phyloP scores from a whole-genome alignment of 2,113 vertebrate species.

The Dendropsophus ebraccatus region DNA sequence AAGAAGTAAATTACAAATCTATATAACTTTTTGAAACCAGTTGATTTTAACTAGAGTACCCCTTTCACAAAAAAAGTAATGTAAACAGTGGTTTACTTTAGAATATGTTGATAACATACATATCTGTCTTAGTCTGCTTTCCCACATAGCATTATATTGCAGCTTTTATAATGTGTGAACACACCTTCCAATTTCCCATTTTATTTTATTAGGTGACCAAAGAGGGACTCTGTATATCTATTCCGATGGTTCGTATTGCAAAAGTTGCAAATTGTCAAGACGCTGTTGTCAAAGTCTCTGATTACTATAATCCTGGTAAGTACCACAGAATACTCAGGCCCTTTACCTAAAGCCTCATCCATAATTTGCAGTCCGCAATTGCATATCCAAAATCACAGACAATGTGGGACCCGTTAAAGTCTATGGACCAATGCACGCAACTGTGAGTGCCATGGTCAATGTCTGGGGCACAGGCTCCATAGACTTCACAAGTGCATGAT shows the following conservation, averaged over 20 bases:
- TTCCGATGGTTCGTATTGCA: conserved; percentile 43
- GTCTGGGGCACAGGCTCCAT: no score
- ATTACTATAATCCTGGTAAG: conserved; percentile 52
- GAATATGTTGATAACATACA: background rate
- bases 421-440: no score
- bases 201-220: conserved; percentile 37
- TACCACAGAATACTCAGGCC: background rate
- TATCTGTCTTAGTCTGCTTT: background rate
- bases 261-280: conserved; percentile 35
- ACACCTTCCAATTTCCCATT: background rate
- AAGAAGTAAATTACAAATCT: no score
- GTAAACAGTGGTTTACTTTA: background rate
- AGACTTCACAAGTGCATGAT: no score
- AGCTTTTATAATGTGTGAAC: background rate
- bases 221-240: conserved; percentile 34
- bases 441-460: no score
- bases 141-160: background rate
- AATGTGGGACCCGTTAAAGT: no score
- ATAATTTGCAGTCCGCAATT: no score
- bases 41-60: no score
- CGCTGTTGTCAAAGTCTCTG: background rate
- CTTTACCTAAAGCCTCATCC: no score
- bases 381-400: no score
- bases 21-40: no score
- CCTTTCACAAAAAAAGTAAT: background rate